phyloP scores from a whole-genome alignment of 1,140 invertebrate genomes.

The Ceratina australensis region DNA sequence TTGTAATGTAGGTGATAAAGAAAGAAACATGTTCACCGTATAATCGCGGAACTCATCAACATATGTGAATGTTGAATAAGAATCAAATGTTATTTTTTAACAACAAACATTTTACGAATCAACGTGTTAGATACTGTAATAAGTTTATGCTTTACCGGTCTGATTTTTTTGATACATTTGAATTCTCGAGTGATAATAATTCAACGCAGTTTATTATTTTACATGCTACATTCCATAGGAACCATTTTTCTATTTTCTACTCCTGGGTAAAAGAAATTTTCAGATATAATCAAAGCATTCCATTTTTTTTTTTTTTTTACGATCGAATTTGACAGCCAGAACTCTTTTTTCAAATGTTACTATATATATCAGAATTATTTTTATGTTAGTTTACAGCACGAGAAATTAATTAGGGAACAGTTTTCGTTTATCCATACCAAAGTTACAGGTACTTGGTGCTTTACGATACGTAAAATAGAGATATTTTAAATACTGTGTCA shows the following conservation, averaged over 20 bases:
- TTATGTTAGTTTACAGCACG: slow-evolving; percentile 20
- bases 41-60: not conserved
- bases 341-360: not conserved
- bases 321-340: slow-evolving; percentile 20
- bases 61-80: slow-evolving; percentile 20
- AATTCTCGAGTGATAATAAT: not conserved
- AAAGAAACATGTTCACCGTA: slow-evolving; percentile 7
- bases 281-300: slow-evolving; percentile 43
- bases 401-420: slow-evolving; percentile 36
- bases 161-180: not conserved
- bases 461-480: slow-evolving; percentile 50
- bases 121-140: slow-evolving; percentile 30
- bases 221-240: slow-evolving; percentile 49
- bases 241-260: slow-evolving; percentile 18
- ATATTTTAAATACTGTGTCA: slow-evolving; percentile 50
- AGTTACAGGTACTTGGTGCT: slow-evolving; percentile 48
- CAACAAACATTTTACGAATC: slow-evolving; percentile 25
- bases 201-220: not conserved
- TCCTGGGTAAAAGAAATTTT: slow-evolving; percentile 11
- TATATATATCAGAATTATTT: slow-evolving; percentile 5
- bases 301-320: slow-evolving; percentile 32
- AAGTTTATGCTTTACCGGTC: slow-evolving; percentile 17
- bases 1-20: slow-evolving; percentile 37
- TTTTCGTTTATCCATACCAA: slow-evolving; percentile 54
- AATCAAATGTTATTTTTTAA: slow-evolving; percentile 50